Conservation (phyloP, 2,113 vertebrate species). For the Crotalus viridis region DNA sequence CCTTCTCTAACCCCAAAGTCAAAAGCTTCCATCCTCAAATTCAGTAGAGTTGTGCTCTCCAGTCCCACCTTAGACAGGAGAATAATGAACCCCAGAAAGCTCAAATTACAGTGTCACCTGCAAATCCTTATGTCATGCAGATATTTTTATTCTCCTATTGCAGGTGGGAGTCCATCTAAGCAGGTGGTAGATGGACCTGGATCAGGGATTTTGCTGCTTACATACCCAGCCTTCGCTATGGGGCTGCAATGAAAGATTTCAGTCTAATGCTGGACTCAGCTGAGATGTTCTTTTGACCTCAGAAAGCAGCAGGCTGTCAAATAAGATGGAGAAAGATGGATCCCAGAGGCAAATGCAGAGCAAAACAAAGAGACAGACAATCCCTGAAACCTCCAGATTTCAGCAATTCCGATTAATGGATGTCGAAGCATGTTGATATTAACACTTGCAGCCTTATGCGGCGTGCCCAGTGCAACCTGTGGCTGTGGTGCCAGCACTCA, state of each 20-base stretch:
- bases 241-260: background rate
- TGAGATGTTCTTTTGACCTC: background rate
- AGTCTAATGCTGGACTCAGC: background rate
- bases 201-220: background rate
- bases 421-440: background rate
- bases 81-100: background rate
- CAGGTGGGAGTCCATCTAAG: background rate
- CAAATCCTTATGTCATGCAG: background rate
- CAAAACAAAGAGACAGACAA: background rate
- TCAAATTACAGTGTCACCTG: background rate
- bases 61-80: background rate
- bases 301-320: background rate
- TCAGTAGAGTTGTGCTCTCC: background rate
- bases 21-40: background rate
- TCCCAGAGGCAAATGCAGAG: background rate
- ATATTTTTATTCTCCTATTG: background rate
- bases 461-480: background rate
- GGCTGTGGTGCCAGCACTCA: background rate
- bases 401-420: conserved; percentile 2
- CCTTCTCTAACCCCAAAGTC: background rate
- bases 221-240: background rate
- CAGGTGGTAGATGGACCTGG: background rate
- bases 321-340: background rate
- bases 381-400: conserved; percentile 9
- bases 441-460: background rate